Percentiles rank a stretch among this genome's conserved stretches.
These are phyloP conservation scores for Gyrodactylus salaris DNA, from an alignment of 1,140 invertebrate genomes.

Conservation along the genomic window DNA sequence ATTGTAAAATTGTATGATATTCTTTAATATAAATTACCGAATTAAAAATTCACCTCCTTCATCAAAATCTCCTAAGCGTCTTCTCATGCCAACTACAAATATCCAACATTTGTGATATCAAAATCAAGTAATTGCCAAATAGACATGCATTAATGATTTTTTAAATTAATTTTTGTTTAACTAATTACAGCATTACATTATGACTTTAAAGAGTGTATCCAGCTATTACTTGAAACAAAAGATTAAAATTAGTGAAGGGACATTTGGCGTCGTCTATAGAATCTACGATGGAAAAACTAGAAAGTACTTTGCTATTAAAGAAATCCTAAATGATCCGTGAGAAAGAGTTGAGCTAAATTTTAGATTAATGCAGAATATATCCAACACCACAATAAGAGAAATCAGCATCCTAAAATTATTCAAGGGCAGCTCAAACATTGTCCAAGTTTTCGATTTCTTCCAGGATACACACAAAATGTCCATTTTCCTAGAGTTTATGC, in stretches of 20 bases:
- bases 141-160: no score
- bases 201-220: no score
- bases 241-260: not conserved
- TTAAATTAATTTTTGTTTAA: no score
- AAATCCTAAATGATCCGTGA: not conserved
- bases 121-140: no score
- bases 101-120: no score
- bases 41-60: no score
- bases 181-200: no score
- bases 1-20: no score
- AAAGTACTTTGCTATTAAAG: not conserved
- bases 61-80: no score
- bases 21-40: no score
- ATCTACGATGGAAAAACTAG: not conserved
- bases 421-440: not conserved
- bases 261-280: slow-evolving; percentile 1
- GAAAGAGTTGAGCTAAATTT: not conserved
- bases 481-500: not conserved
- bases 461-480: not conserved
- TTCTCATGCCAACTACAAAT: no score
- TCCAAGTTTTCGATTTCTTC: not conserved
- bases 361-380: not conserved
- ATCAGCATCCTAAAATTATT: not conserved
- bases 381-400: not conserved
- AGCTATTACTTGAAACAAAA: no score